Evolutionary conservation across 2,888 invertebrate genomes (phyloP).

Genomic region (Cremastobaeus sp.): DNA sequence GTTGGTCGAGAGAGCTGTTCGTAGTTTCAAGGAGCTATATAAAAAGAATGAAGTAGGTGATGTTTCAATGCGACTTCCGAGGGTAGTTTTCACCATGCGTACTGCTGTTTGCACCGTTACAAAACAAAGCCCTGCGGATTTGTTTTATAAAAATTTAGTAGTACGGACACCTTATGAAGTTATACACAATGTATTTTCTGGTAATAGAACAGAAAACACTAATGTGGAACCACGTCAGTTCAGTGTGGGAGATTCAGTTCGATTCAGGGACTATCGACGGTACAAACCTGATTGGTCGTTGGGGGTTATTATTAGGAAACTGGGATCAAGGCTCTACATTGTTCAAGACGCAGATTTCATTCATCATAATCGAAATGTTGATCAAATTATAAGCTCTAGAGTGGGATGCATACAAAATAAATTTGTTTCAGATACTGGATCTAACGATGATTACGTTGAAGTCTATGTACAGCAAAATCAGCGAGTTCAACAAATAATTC

Average conservation of each 20-base stretch:
- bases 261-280: slow-evolving; percentile 9
- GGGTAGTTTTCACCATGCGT: too few species aligned
- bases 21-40: slow-evolving; percentile 3
- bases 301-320: background rate
- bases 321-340: slow-evolving; percentile 3
- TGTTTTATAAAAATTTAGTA: too few species aligned
- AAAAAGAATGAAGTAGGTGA: background rate
- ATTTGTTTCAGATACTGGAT: background rate
- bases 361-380: slow-evolving; percentile 1
- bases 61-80: too few species aligned
- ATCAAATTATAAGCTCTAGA: slow-evolving; percentile 5
- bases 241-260: background rate
- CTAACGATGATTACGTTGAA: background rate
- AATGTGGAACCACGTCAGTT: slow-evolving; percentile 8
- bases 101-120: too few species aligned
- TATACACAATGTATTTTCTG: too few species aligned
- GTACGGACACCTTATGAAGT: too few species aligned
- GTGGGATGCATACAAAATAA: background rate
- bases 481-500: too few species aligned
- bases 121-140: too few species aligned
- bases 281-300: background rate
- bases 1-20: background rate
- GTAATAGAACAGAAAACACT: too few species aligned
- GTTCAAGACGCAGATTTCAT: background rate
- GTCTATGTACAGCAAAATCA: background rate